Percentiles rank a stretch among this genome's conserved stretches.
Conservation (phyloP, 2,888 invertebrate genomes). For the Taenaris catops region DNA sequence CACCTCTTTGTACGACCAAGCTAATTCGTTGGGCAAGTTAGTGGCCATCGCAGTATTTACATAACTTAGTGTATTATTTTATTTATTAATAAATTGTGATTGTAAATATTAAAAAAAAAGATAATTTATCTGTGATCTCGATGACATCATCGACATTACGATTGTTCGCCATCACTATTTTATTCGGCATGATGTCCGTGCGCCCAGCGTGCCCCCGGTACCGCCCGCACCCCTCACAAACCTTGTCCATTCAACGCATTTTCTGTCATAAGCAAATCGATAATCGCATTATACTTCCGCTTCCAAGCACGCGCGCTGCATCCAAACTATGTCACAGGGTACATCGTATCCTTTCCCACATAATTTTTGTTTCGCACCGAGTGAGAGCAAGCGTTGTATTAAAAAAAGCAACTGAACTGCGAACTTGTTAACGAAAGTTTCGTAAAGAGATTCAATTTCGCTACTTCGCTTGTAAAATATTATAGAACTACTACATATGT, state of each 20-base stretch:
- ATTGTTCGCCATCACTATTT: conserved; percentile 25
- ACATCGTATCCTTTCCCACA: conserved; percentile 29
- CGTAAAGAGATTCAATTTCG: conserved; percentile 7
- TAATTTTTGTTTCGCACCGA: conserved; percentile 15
- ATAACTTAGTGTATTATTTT: neutral
- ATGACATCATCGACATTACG: conserved; percentile 3
- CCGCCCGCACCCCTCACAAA: conserved; percentile 31
- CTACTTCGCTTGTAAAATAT: too few species aligned
- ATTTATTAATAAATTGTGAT: neutral
- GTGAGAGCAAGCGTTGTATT: conserved; percentile 21
- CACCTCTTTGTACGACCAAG: too few species aligned
- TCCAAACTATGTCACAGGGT: conserved; percentile 56
- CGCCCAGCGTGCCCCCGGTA: conserved; percentile 28
- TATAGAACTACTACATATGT: too few species aligned
- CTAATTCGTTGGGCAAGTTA: too few species aligned
- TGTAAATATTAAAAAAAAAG: neutral
- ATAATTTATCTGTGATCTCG: neutral
- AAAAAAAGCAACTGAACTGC: conserved; percentile 14
- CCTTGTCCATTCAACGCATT: conserved; percentile 75
- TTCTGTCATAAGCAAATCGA: conserved; percentile 78
- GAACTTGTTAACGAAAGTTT: conserved; percentile 11
- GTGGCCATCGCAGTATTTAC: too few species aligned
- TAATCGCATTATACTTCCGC: conserved; percentile 78
- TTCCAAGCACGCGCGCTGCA: conserved; percentile 68
- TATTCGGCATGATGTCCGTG: conserved; percentile 28